phyloP scores from a whole-genome alignment of 2,113 vertebrate species.

The Phrynosoma platyrhinos region DNA sequence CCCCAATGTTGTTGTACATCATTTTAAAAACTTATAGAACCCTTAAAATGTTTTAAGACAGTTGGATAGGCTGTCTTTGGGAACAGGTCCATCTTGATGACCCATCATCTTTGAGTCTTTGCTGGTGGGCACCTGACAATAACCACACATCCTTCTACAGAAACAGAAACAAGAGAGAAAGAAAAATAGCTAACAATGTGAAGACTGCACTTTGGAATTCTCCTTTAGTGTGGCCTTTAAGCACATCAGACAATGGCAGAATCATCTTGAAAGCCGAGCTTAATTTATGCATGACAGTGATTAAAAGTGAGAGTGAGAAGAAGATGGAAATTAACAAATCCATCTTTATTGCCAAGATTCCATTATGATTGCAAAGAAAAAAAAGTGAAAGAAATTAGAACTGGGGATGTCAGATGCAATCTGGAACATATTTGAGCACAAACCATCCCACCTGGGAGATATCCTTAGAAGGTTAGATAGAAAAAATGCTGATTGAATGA shows the following conservation, averaged over 20 bases:
- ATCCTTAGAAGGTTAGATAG: constrained; percentile 67
- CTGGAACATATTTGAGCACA: constrained; percentile 72
- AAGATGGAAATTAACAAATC: constrained; percentile 81
- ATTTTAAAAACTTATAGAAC: neutral
- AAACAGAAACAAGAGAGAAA: constrained; percentile 51
- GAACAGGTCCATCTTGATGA: neutral
- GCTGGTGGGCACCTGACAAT: neutral
- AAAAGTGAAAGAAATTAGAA: constrained; percentile 69
- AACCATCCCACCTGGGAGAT: constrained; percentile 67
- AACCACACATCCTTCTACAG: constrained; percentile 56
- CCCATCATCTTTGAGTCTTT: neutral
- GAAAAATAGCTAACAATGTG: neutral
- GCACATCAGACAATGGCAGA: constrained; percentile 67
- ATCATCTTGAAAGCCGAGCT: constrained; percentile 78
- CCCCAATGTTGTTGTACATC: too few species aligned
- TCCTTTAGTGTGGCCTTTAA: constrained; percentile 72
- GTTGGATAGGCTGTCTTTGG: neutral
- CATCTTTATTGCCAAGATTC: constrained; percentile 82
- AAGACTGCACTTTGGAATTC: constrained; percentile 61
- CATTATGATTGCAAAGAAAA: constrained; percentile 76
- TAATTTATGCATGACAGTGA: constrained; percentile 82
- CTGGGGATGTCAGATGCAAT: constrained; percentile 78
- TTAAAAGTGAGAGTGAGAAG: constrained; percentile 79
- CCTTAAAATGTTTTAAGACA: too few species aligned
- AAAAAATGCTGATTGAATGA: constrained; percentile 55